A percentile compares a stretch with the other conserved stretches of the same genome.
Evolutionary conservation across 2,113 vertebrate species (phyloP).

Genomic region (Polyodon spathula): DNA sequence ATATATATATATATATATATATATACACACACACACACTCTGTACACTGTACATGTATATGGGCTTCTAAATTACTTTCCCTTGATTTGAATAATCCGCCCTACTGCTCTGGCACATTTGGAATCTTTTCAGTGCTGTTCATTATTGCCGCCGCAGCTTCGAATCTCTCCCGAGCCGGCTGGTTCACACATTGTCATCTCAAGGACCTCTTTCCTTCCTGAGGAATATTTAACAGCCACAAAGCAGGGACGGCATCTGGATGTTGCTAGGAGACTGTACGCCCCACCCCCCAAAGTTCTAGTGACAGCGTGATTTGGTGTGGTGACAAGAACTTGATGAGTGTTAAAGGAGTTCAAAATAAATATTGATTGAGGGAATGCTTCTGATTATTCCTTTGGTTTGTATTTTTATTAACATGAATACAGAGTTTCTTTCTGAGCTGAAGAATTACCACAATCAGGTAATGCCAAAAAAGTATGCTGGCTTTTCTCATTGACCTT

Average conservation of each 20-base stretch:
- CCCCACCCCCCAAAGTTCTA: not conserved
- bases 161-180: not conserved
- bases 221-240: not conserved
- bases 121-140: constrained; percentile 14
- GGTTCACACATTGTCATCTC: not conserved
- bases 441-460: constrained; percentile 10
- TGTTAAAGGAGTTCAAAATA: not conserved
- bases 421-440: not conserved
- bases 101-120: no score
- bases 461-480: constrained; percentile 18
- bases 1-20: not conserved
- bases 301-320: not conserved
- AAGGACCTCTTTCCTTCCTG: not conserved
- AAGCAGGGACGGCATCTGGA: not conserved
- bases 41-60: no score
- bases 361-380: no score
- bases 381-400: no score
- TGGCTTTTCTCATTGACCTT: constrained; percentile 26
- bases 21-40: not conserved
- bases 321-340: not conserved
- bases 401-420: no score
- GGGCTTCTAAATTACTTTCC: no score
- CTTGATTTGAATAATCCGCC: no score
- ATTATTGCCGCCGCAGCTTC: not conserved
- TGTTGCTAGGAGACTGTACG: not conserved